A percentile compares a stretch with the other conserved stretches of the same genome.
These are phyloP conservation scores for Boloria selene DNA, from an alignment of 2,888 invertebrate species.

Conservation along the genomic window DNA sequence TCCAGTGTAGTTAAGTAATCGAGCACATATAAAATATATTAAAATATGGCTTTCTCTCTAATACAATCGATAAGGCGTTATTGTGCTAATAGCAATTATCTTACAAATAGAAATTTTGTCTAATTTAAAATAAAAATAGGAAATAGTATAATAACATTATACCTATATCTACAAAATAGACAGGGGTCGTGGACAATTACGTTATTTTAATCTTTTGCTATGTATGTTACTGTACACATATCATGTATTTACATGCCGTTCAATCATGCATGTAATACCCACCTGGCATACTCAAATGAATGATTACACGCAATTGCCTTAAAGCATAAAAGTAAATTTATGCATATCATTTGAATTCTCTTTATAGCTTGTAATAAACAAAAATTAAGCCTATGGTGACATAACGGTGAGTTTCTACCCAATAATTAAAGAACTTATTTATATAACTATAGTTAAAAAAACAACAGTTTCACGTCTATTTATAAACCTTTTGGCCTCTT, in stretches of 20 bases:
- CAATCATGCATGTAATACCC: constrained; percentile 23
- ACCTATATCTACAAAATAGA: background rate
- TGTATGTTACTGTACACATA: background rate
- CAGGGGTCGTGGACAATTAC: background rate
- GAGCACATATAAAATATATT: constrained; percentile 28
- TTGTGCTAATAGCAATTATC: background rate
- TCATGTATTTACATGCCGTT: background rate
- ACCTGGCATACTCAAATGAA: constrained; percentile 16
- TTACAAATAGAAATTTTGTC: no score
- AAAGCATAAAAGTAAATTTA: background rate
- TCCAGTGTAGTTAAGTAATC: constrained; percentile 33
- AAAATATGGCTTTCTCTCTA: constrained; percentile 35
- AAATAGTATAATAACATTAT: background rate
- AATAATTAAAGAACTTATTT: no score
- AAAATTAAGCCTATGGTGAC: no score
- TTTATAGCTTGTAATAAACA: background rate
- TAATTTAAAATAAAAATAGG: no score
- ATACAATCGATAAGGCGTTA: background rate
- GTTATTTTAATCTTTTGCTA: background rate
- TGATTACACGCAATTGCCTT: background rate
- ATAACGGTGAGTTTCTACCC: no score
- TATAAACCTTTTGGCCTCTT: background rate
- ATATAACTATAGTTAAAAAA: no score
- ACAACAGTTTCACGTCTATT: no score
- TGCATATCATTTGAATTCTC: background rate